Conservation (phyloP, 2,888 invertebrate species). For the Mantis religiosa region DNA sequence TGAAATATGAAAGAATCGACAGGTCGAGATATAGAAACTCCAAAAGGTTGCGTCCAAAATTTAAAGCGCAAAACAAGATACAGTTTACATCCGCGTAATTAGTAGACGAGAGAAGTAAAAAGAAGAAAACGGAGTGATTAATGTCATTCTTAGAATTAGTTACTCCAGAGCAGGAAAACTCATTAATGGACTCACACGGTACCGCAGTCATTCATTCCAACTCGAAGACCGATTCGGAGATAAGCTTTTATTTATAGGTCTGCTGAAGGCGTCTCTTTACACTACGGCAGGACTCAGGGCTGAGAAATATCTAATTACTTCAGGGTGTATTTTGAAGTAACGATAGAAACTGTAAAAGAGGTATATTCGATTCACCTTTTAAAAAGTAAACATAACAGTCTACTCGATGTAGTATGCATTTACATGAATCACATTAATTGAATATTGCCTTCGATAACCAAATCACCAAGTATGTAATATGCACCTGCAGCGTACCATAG, state of each 20-base stretch:
- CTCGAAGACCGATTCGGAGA: neutral
- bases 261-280: neutral
- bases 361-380: too few species aligned
- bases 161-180: neutral
- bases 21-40: neutral
- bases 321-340: neutral
- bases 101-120: neutral
- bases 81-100: neutral
- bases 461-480: too few species aligned
- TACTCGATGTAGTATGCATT: too few species aligned
- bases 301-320: neutral
- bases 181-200: neutral
- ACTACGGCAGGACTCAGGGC: neutral
- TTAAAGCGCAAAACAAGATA: neutral
- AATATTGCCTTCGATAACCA: too few species aligned
- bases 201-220: neutral
- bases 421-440: too few species aligned
- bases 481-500: too few species aligned
- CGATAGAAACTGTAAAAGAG: too few species aligned
- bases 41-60: neutral
- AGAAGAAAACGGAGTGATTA: neutral
- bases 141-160: neutral
- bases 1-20: neutral
- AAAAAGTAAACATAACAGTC: too few species aligned
- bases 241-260: neutral